Evolutionary conservation across 2,113 vertebrate species (phyloP), one percentile per base, ranked within the genome.

Genomic region (Cheilinus undulatus): DNA sequence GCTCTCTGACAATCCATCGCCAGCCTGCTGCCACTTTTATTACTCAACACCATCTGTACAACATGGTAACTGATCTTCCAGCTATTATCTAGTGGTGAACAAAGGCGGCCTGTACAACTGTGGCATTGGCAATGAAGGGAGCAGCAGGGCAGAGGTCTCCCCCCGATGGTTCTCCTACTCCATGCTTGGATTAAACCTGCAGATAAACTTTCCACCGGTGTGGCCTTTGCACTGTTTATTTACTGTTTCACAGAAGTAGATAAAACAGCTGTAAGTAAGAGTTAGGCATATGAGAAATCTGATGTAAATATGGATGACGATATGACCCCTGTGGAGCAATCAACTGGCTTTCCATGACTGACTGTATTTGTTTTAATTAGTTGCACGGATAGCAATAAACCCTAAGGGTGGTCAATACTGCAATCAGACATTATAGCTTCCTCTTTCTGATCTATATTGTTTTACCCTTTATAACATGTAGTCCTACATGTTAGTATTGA

Each of bases 51-150:
- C 85, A 82, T 80, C 89, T 85, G 86, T 69, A 84, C 45, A 79
- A 84, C 83, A 82, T 32, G 67, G 86, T 86, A 92, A 85, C 83
- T 7, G 66, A 91, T 90, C 80, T 74, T 69, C 45, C 51, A 28
- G 69, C 78, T 81, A 83, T 90, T 88, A 87, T 88, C 68, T 58
- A 24, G 28, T 45, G 4, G n/a, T 19, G 71, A 62, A 86, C 80
- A 87, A 88, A 67, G 52, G 49, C 48, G 24, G 60, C 52, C 69
- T 57, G 73, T 77, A 70, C 57, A 79, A 84, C 69, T 36, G 65
- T 48, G 78, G 69, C 72, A 77, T 66, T 86, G 84, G 76, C 78
- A 73, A 13, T 56, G 42, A 12, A 49, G 48, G 43, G 52, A 63
- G 67, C 46, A 76, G 67, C 26, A 32, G 77, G 49, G 69, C 49